Evolutionary conservation across 2,888 invertebrate genomes (phyloP), one percentile per base, ranked within the genome.

Genomic region (Drosophila suboccidentalis): DNA sequence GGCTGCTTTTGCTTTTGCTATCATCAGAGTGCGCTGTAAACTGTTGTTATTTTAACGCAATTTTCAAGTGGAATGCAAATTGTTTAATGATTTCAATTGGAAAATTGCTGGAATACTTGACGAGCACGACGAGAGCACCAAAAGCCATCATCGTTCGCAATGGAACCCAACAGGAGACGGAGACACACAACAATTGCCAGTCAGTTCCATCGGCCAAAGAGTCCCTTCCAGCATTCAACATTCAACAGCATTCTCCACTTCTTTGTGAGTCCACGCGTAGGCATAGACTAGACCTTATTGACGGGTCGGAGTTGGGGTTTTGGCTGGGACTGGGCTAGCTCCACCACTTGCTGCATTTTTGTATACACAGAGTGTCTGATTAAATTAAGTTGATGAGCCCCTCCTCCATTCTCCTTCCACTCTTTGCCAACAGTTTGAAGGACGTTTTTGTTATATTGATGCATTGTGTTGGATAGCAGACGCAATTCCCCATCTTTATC

Each of bases 61-160:
- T 90, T 91, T 90, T 91, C 89, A 90, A 91, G 90, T 89, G 91
- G 91, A 81, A 91, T 91, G 90, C 91, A 91, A 91, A 91, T 90
- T 91, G 90, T 91, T 91, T 91, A 91, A 91, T 91, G 91, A 91
- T 91, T 91, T 91, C 91, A 91, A 91, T 91, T 91, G 91, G 91
- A 90, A 91, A 90, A 90, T 91, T 90, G 90, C 89, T 90, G 87
- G 89, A 85, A 90, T 90, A 84, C 81, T 84, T 86, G 85, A 86
- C 80, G 74, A 87, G 80, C 66, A 69, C 73, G 22, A 17, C 34
- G 49, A 63, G 49, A 63, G 82, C 54, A 65, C 65, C 75, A 72
- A 66, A 54, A 65, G 71, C 62, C 55, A 60, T 62, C 58, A 53
- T 62, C 68, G 59, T 58, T 62, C 36, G 41, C 62, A 50, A 34